Evolutionary conservation across 1,140 invertebrate genomes (phyloP).

Genomic region (Drosophila kurseongensis): DNA sequence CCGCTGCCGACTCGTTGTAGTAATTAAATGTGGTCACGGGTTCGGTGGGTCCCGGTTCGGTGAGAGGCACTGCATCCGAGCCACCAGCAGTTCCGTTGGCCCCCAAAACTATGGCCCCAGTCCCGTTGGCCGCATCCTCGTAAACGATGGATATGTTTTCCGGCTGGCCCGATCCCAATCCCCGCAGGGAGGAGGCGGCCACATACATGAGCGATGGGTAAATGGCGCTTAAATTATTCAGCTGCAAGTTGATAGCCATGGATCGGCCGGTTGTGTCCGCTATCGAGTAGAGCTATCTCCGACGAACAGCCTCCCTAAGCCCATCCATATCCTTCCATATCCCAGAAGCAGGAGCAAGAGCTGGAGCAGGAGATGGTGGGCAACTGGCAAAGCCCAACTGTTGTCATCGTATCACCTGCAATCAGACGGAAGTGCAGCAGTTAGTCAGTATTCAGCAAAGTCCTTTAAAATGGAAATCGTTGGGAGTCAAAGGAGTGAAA

Average conservation of each 20-base stretch:
- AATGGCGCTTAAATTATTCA: constrained; percentile 55
- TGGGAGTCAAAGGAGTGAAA: background rate
- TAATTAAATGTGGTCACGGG: constrained; percentile 58
- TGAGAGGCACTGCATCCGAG: constrained; percentile 20
- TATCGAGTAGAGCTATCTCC: constrained; percentile 16
- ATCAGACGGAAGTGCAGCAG: constrained; percentile 19
- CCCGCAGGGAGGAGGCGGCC: constrained; percentile 60
- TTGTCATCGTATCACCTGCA: constrained; percentile 38
- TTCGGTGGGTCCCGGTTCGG: constrained; percentile 27
- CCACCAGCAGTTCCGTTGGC: constrained; percentile 33
- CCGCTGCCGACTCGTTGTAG: constrained; percentile 77
- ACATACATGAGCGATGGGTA: constrained; percentile 73
- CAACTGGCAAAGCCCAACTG: constrained; percentile 20
- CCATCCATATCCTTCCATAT: constrained; percentile 19
- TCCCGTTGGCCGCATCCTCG: constrained; percentile 58
- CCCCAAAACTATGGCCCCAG: background rate
- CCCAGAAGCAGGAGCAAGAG: constrained; percentile 4
- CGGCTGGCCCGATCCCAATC: constrained; percentile 44
- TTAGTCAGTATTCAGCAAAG: background rate
- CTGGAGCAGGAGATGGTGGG: background rate
- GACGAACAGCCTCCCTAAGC: constrained; percentile 13
- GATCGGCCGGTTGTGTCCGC: constrained; percentile 33
- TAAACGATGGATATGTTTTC: constrained; percentile 68
- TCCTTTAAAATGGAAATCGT: background rate
- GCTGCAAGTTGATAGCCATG: constrained; percentile 64